Percentiles rank a stretch among this genome's conserved stretches.
These are phyloP conservation scores for Plebejus melissa DNA, from an alignment of 2,888 invertebrate genomes.

Conservation along the genomic window DNA sequence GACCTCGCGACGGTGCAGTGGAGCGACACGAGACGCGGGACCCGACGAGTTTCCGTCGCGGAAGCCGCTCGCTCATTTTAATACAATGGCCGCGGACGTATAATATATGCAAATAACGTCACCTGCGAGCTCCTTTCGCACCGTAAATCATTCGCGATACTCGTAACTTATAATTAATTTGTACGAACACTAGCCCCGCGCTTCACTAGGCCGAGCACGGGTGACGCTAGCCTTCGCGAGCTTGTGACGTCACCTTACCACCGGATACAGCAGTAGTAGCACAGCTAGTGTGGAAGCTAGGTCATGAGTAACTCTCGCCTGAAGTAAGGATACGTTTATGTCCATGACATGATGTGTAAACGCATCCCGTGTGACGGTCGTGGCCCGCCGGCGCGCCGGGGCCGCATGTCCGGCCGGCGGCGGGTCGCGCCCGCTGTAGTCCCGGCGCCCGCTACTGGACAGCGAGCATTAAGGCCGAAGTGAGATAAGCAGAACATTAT, in stretches of 20 bases:
- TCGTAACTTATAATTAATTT: background rate
- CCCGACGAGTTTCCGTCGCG: background rate
- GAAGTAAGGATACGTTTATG: slow-evolving; percentile 15
- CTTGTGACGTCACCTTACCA: background rate
- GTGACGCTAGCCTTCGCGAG: background rate
- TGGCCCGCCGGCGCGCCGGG: background rate
- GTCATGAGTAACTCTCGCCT: background rate
- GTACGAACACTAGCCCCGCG: background rate
- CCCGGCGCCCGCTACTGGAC: background rate
- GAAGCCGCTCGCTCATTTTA: slow-evolving; percentile 8
- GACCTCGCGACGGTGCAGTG: background rate
- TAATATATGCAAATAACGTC: slow-evolving; percentile 1
- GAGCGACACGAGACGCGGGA: background rate
- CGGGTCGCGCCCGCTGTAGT: background rate
- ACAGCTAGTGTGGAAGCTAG: slow-evolving; percentile 13
- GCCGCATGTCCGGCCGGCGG: background rate
- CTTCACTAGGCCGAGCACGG: background rate
- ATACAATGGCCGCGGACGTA: slow-evolving; percentile 18
- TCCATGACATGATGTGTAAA: slow-evolving; percentile 6
- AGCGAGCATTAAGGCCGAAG: background rate
- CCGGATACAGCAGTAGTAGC: background rate
- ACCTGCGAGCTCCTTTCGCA: background rate
- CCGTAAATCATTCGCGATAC: background rate
- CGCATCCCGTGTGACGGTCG: slow-evolving; percentile 3
- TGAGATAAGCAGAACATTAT: background rate